Evolutionary conservation across 2,888 invertebrate genomes (phyloP).

Genomic region (Sinotaia quadrata): DNA sequence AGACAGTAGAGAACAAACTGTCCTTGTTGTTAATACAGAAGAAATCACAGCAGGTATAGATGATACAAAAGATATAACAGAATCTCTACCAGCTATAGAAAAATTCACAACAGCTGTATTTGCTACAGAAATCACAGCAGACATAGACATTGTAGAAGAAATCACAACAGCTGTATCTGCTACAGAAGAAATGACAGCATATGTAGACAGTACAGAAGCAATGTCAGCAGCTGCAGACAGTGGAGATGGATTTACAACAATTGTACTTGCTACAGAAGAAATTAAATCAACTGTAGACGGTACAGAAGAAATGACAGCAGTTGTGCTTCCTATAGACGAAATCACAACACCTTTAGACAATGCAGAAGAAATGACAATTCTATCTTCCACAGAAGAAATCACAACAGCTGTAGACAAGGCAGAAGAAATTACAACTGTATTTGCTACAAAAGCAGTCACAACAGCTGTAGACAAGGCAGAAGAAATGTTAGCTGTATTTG

Average conservation of each 20-base stretch:
- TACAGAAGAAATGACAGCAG: background rate
- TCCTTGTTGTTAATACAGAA: background rate
- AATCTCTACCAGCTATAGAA: background rate
- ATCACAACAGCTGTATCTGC: background rate
- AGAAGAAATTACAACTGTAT: no score
- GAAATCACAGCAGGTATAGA: background rate
- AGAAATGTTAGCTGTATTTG: background rate
- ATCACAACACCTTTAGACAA: background rate
- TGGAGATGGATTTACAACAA: no score
- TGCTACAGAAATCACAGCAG: no score
- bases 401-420: background rate
- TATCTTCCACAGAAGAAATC: background rate
- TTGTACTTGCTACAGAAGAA: background rate
- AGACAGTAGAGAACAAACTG: background rate
- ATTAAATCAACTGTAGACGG: background rate
- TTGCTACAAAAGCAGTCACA: no score
- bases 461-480: background rate
- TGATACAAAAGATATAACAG: background rate
- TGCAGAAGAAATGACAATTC: background rate
- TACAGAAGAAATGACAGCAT: conserved; percentile 8
- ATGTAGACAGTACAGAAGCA: background rate
- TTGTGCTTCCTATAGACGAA: background rate
- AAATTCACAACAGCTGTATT: background rate
- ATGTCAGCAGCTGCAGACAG: background rate
- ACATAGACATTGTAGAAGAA: background rate